These are phyloP conservation scores for Sinosuthora webbiana DNA, from an alignment of 2,113 vertebrate species.

Conservation along the genomic window DNA sequence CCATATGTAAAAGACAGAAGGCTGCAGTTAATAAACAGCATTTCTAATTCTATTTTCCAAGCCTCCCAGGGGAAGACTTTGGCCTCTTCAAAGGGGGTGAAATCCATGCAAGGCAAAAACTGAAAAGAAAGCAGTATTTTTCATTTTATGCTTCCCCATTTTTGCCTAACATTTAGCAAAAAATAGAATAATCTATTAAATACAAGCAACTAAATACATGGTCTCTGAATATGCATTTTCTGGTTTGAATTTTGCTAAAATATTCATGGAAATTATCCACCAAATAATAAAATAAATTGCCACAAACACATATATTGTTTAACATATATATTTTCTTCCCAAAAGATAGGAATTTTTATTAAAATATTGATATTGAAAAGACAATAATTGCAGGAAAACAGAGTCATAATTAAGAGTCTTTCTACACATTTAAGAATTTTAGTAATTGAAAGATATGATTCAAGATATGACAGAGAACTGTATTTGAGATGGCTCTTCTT, in stretches of 20 bases:
- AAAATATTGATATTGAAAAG: not conserved
- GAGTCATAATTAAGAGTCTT: not conserved
- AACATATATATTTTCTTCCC: not conserved
- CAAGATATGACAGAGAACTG: not conserved
- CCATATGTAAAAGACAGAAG: constrained; percentile 47
- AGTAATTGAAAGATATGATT: not conserved
- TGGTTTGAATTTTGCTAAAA: not conserved
- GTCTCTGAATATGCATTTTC: not conserved
- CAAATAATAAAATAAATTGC: not conserved
- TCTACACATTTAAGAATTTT: not conserved
- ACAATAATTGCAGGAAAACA: not conserved
- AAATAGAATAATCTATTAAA: not conserved
- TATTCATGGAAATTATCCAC: not conserved
- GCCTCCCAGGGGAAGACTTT: not conserved
- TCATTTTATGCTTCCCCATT: not conserved
- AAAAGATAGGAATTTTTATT: not conserved
- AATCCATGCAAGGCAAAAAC: constrained; percentile 9
- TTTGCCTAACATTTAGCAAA: not conserved
- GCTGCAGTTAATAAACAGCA: constrained; percentile 30
- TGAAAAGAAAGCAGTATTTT: not conserved
- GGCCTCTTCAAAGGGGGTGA: constrained; percentile 18
- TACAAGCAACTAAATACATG: not conserved
- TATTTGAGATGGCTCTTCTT: not conserved
- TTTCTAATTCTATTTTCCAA: not conserved
- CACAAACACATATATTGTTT: not conserved